Base-by-base conservation (phyloP, 1,140 invertebrate species). In the Psix sp. region DNA sequence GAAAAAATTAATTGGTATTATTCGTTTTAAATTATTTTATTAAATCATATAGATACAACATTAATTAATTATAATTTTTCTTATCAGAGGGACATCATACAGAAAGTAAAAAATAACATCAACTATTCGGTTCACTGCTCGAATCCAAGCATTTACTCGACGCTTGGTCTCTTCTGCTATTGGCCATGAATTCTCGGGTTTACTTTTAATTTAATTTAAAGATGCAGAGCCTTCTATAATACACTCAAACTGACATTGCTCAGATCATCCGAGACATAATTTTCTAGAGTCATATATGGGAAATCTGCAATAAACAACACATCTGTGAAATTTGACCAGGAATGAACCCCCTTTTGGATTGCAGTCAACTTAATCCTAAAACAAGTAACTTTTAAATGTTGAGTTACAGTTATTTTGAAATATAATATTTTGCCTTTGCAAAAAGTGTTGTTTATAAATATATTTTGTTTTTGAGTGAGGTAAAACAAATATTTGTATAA, bases 301-400 rank as follows among this genome's bases (percentile, higher is more conserved):
- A 96, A 96, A 87, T 97, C 96, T 1, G 95, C 94, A 1, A 96
- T 89, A 85, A 97, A 98, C 3, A 96, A 84, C 0, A 95, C 92
- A 79, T 96, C 92, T 6, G 90, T 91, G 31, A 90, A 89, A 79
- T 93, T 91, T 5, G 91, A 92, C 91, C 92, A 92, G 0, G 90
- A 88, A 46, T 91, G 88, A 0, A 95, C 90, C 3, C 92, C 86
- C 7, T 89, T 82, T 60, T 91, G 89, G 36, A 95, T 93, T 29
- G 91, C 86, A 1, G 88, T 86, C 21, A 96, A 83, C 56, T 89
- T 49, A 31, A 51, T 43, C 48, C 76, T 74, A 10, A 1, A 49
- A 59, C 38, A 13, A n/a, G n/a, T n/a, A n/a, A n/a, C n/a, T n/a
- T n/a, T n/a, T n/a, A n/a, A n/a, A n/a, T n/a, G n/a, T n/a, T n/a